A percentile compares a stretch with the other conserved stretches of the same genome.
phyloP scores from a whole-genome alignment of 2,888 invertebrate species.

The Notodonta dromedarius region DNA sequence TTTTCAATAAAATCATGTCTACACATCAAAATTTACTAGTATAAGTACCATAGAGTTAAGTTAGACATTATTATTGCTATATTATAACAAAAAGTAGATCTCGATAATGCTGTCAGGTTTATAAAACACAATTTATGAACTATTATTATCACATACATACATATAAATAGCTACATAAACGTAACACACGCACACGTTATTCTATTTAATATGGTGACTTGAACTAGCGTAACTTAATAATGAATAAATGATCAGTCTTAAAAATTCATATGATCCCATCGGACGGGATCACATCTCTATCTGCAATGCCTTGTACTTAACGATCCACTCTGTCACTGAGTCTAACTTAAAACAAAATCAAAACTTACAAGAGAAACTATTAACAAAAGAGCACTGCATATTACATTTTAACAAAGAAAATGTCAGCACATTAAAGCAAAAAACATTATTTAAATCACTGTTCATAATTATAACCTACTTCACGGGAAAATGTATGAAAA shows the following conservation, averaged over 20 bases:
- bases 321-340: conserved; percentile 77
- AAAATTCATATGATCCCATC: conserved; percentile 64
- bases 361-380: conserved; percentile 69
- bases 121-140: conserved; percentile 40
- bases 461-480: conserved; percentile 55
- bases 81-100: conserved; percentile 44
- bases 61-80: conserved; percentile 42
- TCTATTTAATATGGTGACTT: conserved; percentile 70
- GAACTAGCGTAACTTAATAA: conserved; percentile 80
- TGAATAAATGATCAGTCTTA: conserved; percentile 83
- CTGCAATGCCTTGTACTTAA: conserved; percentile 57
- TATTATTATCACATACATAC: conserved; percentile 57
- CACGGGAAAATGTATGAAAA: conserved; percentile 42
- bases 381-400: conserved; percentile 77
- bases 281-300: conserved; percentile 57
- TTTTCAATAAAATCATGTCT: conserved; percentile 22
- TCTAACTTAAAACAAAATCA: conserved; percentile 71
- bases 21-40: conserved; percentile 29
- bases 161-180: conserved; percentile 70
- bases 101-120: conserved; percentile 53
- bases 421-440: conserved; percentile 69
- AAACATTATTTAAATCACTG: conserved; percentile 59
- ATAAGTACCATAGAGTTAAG: conserved; percentile 23
- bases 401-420: conserved; percentile 68
- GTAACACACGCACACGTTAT: conserved; percentile 56